phyloP scores from a whole-genome alignment of 1,140 invertebrate genomes.

The Nautilus pompilius region DNA sequence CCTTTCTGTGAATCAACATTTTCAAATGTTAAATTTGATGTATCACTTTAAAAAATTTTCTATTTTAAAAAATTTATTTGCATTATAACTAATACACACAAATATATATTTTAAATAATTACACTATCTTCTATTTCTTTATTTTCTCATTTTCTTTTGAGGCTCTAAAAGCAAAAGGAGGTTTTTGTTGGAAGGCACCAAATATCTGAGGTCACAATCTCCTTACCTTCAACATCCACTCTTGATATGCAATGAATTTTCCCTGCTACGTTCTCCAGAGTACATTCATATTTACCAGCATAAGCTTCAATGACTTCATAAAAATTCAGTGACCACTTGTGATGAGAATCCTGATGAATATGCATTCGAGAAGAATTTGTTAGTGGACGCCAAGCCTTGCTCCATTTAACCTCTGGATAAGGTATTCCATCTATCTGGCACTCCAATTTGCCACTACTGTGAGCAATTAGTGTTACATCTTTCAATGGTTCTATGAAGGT shows the following conservation, averaged over 20 bases:
- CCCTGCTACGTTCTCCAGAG: conserved; percentile 87
- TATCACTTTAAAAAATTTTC: too few relatives aligned
- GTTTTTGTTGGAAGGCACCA: too few relatives aligned
- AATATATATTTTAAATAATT: too few relatives aligned
- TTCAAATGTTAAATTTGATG: too few relatives aligned
- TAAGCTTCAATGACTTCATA: conserved; percentile 84
- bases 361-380: conserved; percentile 36
- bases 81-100: too few relatives aligned
- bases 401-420: conserved; percentile 93
- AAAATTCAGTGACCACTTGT: conserved; percentile 78
- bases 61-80: too few relatives aligned
- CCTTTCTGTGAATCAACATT: too few relatives aligned
- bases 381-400: conserved; percentile 63
- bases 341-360: conserved; percentile 64
- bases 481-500: conserved; percentile 78
- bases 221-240: conserved; percentile 83
- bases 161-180: too few relatives aligned
- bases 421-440: conserved; percentile 87
- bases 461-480: conserved; percentile 67
- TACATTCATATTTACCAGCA: conserved; percentile 89
- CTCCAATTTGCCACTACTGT: conserved; percentile 72
- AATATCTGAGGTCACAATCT: too few relatives aligned
- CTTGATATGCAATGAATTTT: conserved; percentile 84
- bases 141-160: too few relatives aligned
- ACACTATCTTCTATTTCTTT: too few relatives aligned